Base-by-base conservation (phyloP, 37 sponge, comb jelly and placozoan genomes). In the Halisarca cf. caerulea region DNA sequence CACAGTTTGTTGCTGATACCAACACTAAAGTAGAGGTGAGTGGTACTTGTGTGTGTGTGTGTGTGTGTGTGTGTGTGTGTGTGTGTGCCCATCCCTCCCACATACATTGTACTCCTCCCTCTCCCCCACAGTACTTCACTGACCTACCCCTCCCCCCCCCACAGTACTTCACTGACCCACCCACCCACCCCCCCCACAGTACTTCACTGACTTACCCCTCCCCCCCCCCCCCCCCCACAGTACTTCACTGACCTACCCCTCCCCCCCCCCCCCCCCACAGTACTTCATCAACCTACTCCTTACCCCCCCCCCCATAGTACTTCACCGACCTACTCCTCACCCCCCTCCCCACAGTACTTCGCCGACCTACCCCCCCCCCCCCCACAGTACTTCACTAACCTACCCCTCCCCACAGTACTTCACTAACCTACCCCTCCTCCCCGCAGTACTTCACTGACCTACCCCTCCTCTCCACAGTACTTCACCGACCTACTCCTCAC, bases 1-100 rank as follows among this genome's bases (percentile, higher is more conserved):
- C 97, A 43, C 97, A 96, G 57, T 96, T 96, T 85, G 85, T 91
- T 33, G 40, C 87, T 64, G 92, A 94, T 69, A 45, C 94, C 3
- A 87, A 89, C 30, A 72, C 88, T 14, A 86, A 89, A 30, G 97
- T 94, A 66, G 94, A 93, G 40, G 89, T 84, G 5, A 84, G 62
- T 74, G 9, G 64, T 77, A 15, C 15, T 7, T 23, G 64, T 61
- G 64, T 27, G 30, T 61, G 24, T 61, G 64, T 23, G 64, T 23
- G 64, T 23, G 64, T 23, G 64, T 23, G 51, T 47, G 51, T 47
- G 51, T 47, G 51, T 47, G 51, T 47, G 51, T 47, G 51, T 47
- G 51, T 47, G 51, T 47, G 51, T 47, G 51, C 11, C 24, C 4
- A 25, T 34, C 2, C 69, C 69, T 32, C 35, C 17, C 33, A 28